Conservation (phyloP, 2,797 vertebrate species). For the Tragelaphus eurycerus region DNA sequence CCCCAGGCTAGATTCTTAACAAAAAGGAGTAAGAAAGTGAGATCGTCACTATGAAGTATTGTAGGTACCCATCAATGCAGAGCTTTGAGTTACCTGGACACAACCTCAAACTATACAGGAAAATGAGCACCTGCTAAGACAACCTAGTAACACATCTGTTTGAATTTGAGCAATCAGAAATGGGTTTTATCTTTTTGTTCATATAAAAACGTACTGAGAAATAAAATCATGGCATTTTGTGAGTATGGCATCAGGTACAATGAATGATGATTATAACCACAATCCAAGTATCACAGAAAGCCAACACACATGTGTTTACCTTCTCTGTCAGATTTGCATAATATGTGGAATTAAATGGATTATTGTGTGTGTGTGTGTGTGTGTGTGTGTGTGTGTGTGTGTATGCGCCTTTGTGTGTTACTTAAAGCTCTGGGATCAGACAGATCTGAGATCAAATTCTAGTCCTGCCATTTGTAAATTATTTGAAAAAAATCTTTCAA, state of each 20-base stretch:
- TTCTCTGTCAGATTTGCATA: background rate
- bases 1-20: background rate
- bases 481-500: background rate
- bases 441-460: background rate
- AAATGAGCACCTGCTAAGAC: background rate
- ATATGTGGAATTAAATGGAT: background rate
- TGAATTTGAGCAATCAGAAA: background rate
- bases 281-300: background rate
- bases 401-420: background rate
- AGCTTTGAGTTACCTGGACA: background rate
- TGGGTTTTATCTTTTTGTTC: background rate
- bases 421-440: background rate
- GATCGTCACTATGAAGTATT: background rate
- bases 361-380: background rate
- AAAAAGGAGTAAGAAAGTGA: background rate
- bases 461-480: background rate
- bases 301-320: background rate
- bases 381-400: too few species aligned
- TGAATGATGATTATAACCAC: background rate
- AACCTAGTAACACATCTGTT: background rate
- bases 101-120: background rate
- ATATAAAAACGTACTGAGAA: background rate
- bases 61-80: background rate
- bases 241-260: background rate
- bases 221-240: background rate